Conservation (phyloP, 1,140 invertebrate species). For the Anoplolepis gracilipes region DNA sequence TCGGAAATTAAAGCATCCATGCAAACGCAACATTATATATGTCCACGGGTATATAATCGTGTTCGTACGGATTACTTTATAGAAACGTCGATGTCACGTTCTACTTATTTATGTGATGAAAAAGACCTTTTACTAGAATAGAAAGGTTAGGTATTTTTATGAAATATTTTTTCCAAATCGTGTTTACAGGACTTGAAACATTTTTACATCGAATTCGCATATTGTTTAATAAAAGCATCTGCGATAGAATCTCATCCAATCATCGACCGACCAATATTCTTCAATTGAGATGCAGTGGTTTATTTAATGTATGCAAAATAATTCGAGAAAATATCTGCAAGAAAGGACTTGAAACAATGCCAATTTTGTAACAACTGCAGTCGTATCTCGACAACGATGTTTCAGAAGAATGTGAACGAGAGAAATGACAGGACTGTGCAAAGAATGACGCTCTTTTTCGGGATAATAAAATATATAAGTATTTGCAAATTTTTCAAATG, state of each 20-base stretch:
- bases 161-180: background rate
- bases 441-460: background rate
- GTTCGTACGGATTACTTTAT: background rate
- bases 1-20: slow-evolving; percentile 59
- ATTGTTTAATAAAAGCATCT: slow-evolving; percentile 19
- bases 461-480: background rate
- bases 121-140: background rate
- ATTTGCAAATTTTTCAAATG: slow-evolving; percentile 1
- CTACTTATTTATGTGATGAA: background rate
- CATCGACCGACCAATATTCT: slow-evolving; percentile 1
- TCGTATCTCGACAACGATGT: slow-evolving; percentile 42
- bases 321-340: slow-evolving; percentile 43
- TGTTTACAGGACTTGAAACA: background rate
- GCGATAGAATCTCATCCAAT: background rate
- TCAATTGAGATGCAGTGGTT: slow-evolving; percentile 24
- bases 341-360: slow-evolving; percentile 45
- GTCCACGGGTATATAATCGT: background rate
- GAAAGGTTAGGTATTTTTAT: background rate
- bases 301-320: slow-evolving; percentile 43
- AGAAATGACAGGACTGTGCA: background rate
- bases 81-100: background rate
- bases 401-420: slow-evolving; percentile 24
- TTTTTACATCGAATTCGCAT: slow-evolving; percentile 13
- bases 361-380: slow-evolving; percentile 38
- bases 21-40: slow-evolving; percentile 13